Conservation (phyloP, 2,113 vertebrate species). For the Salminus brasiliensis region DNA sequence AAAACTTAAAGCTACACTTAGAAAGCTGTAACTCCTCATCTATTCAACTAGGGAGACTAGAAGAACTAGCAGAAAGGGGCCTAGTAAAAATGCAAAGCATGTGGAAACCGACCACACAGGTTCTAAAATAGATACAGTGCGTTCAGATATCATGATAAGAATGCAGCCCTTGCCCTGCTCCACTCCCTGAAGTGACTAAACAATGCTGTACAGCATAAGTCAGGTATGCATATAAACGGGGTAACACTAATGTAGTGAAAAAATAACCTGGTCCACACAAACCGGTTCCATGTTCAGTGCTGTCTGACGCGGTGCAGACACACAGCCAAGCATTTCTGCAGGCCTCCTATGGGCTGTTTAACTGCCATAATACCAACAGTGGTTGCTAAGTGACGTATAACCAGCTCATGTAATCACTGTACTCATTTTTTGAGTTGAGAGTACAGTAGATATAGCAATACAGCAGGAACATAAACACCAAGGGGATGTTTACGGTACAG, state of each 20-base stretch:
- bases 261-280: no score
- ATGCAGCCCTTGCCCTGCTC: constrained; percentile 2
- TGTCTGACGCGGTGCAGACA: no score
- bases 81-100: constrained; percentile 18
- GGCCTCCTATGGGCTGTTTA: constrained; percentile 6
- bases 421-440: constrained; percentile 1
- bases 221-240: background rate
- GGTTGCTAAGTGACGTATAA: constrained; percentile 23
- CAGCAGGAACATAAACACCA: background rate
- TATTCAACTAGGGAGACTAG: background rate
- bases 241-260: background rate
- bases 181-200: constrained; percentile 5
- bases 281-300: background rate
- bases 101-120: constrained; percentile 23
- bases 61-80: background rate
- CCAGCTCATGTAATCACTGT: background rate
- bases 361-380: background rate
- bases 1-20: background rate
- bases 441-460: background rate
- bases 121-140: constrained; percentile 21
- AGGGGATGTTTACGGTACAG: background rate
- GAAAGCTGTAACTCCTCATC: background rate
- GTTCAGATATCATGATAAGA: background rate
- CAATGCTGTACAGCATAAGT: background rate
- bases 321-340: background rate